Evolutionary conservation across 2,888 invertebrate species (phyloP), one percentile per base, ranked within the genome.

Genomic region (Horisme vitalbata): DNA sequence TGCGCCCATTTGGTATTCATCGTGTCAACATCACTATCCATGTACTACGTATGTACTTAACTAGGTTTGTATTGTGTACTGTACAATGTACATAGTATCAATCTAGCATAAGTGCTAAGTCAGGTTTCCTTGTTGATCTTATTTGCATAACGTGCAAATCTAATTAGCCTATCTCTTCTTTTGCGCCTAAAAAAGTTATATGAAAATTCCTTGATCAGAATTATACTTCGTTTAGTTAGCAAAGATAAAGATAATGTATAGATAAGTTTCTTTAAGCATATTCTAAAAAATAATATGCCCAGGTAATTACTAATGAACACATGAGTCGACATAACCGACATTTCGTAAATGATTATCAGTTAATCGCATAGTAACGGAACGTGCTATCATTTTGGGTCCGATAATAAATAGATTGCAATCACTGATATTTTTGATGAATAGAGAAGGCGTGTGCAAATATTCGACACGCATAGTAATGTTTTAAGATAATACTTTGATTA

Each of bases 1-100:
- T 44, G 53, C 39, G 52, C 60, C 45, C 61, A 68, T 64, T 70
- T 39, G 33, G 30, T 36, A 68, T 70, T 62, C 64, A 66, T 61
- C n/a, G 54, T 50, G 31, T 30, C 34, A 44, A 24, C 23, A 38
- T 36, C 48, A 31, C 32, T 45, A 13, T 48, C 13, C 34, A 11
- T 33, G 3, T 4, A 36, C 10, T 5, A 11, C 12, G 20, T 45
- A 24, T 34, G 15, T 20, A 28, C 11, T 10, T 38, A 33, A n/a
- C 31, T 3, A 28, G 8, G 13, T 28, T 8, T 35, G 10, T 36
- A 10, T 31, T n/a, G n/a, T n/a, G n/a, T n/a, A n/a, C n/a, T n/a
- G n/a, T n/a, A 36, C 9, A 15, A 9, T 11, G 23, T 30, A 13
- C 30, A 13, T 7, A 8, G 15, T 30, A 14, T 27, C 18, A 20